Evolutionary conservation across 2,797 vertebrate genomes (phyloP), one percentile per base, ranked within the genome.

Genomic region (Epinephelus coioides): DNA sequence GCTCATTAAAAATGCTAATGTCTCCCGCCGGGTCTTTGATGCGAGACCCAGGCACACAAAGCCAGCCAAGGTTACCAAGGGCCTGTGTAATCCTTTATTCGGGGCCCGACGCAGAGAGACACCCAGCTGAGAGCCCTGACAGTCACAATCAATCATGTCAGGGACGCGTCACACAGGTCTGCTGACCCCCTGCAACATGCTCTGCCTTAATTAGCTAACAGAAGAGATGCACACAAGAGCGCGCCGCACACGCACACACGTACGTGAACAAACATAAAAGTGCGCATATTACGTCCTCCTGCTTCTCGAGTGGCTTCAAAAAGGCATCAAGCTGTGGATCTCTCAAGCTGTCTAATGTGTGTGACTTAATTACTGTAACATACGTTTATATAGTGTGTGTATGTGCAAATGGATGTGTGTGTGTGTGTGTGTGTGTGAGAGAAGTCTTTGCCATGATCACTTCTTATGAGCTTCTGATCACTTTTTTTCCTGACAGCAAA

Each of bases 1-100:
- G 88, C 96, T 97, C 96, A 97, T 96, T 97, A 97, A 96, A 97
- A 96, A 97, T 97, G 96, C 96, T 97, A 96, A 97, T 96, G 96
- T 95, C 86, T 92, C 92, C 95, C 81, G 91, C 91, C 88, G 94
- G 85, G 94, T 83, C 97, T 98, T 97, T 98, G 97, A 98, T 96
- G 97, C 95, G 88, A 91, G 92, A 89, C 91, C 93, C 84, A 44
- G 84, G 95, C 83, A 78, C 93, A 96, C 96, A 96, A 97, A 97
- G 96, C 95, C 95, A 92, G 94, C 93, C 95, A 94, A 96, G 96
- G 96, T 97, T 95, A 96, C 93, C 93, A 88, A 92, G 95, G 95
- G 96, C 96, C 96, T 95, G 95, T 96, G 96, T 96, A 96, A 96
- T 96, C 96, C 96, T 96, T 96, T 97, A 95, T 97, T 94, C 93